These are phyloP conservation scores for Meandrusa payeni DNA, from an alignment of 2,888 invertebrate genomes.

Conservation along the genomic window DNA sequence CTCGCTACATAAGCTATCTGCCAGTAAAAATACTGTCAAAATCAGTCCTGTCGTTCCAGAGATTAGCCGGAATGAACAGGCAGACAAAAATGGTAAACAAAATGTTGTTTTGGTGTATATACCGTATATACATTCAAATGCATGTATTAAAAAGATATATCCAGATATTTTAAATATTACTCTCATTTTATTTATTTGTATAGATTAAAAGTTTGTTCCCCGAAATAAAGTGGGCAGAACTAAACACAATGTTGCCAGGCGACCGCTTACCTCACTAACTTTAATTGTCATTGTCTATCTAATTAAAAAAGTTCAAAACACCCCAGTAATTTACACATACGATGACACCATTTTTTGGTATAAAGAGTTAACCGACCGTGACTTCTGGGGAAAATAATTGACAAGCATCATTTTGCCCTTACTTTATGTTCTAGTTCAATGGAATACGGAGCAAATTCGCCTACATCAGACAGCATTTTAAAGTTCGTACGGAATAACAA, in stretches of 20 bases:
- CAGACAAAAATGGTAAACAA: too few relatives aligned
- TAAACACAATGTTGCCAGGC: slow-evolving; percentile 4
- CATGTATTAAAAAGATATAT: too few relatives aligned
- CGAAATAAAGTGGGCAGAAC: slow-evolving; percentile 8
- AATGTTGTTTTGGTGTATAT: too few relatives aligned
- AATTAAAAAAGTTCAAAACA: slow-evolving; percentile 9
- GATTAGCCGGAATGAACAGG: too few relatives aligned
- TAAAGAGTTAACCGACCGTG: slow-evolving; percentile 26
- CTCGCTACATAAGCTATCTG: too few relatives aligned
- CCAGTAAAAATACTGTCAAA: too few relatives aligned
- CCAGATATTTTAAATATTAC: too few relatives aligned
- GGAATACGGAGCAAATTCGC: not conserved
- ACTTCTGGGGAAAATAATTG: slow-evolving; percentile 16
- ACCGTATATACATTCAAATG: too few relatives aligned
- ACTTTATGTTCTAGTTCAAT: not conserved
- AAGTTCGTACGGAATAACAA: slow-evolving; percentile 17
- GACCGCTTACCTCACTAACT: not conserved
- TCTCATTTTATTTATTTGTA: too few relatives aligned
- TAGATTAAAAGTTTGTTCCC: too few relatives aligned
- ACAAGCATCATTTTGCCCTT: not conserved
- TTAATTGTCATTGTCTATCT: slow-evolving; percentile 12
- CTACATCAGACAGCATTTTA: not conserved
- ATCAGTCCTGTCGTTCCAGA: too few relatives aligned
- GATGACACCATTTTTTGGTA: slow-evolving; percentile 32
- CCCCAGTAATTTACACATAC: slow-evolving; percentile 16